Percentiles rank a stretch among this genome's conserved stretches.
Evolutionary conservation across 2,888 invertebrate genomes (phyloP).

Genomic region (Branchipolynoe longqiensis): DNA sequence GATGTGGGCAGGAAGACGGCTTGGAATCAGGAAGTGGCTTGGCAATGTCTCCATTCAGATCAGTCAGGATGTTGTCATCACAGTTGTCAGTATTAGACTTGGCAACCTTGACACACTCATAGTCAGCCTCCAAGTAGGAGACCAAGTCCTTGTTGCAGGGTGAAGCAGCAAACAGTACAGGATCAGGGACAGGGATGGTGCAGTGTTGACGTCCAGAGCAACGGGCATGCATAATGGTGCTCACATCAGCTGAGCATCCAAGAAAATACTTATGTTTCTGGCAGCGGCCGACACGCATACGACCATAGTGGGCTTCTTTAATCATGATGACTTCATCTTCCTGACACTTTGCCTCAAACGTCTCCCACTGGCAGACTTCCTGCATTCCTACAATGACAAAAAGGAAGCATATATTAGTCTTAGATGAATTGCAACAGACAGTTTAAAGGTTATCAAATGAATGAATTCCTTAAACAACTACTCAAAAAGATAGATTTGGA

Average conservation of each 20-base stretch:
- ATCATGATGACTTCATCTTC: slow-evolving; percentile 58
- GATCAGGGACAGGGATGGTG: slow-evolving; percentile 56
- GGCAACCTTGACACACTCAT: slow-evolving; percentile 59
- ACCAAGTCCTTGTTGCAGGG: slow-evolving; percentile 64
- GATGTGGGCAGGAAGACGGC: slow-evolving; percentile 15
- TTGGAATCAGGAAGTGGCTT: background rate
- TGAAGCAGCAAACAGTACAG: slow-evolving; percentile 30
- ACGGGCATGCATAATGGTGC: slow-evolving; percentile 38
- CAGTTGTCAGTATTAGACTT: background rate
- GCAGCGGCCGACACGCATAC: slow-evolving; percentile 60
- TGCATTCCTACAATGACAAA: too few relatives aligned
- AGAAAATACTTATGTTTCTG: slow-evolving; percentile 59
- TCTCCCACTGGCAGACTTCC: slow-evolving; percentile 60
- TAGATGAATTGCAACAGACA: too few relatives aligned
- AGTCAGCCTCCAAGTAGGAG: slow-evolving; percentile 65
- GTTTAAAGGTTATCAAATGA: too few relatives aligned
- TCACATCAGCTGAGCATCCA: slow-evolving; percentile 59
- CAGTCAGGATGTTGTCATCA: background rate
- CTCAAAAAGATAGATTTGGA: too few relatives aligned
- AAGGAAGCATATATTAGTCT: too few relatives aligned
- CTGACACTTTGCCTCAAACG: slow-evolving; percentile 50
- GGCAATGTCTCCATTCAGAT: background rate
- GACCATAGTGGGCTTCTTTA: slow-evolving; percentile 57
- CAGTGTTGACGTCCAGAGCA: slow-evolving; percentile 62
- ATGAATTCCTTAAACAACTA: too few relatives aligned